Percentiles rank a stretch among this genome's conserved stretches.
Conservation (phyloP, 2,113 vertebrate species). For the Vulpes lagopus region DNA sequence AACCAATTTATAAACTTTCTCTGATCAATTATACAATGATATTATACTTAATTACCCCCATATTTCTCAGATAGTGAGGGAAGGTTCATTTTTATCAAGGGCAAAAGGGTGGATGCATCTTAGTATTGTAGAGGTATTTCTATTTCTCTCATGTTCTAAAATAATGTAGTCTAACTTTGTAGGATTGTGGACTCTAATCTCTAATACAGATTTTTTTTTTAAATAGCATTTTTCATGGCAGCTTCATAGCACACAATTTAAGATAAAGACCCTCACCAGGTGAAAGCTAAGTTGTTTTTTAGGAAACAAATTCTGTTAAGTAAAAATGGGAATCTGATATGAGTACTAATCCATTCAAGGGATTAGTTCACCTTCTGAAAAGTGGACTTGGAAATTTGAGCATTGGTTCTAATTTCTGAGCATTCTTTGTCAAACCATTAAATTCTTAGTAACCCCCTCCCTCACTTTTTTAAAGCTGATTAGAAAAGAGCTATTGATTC, state of each 20-base stretch:
- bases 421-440: background rate
- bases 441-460: background rate
- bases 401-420: background rate
- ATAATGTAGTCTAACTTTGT: background rate
- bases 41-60: background rate
- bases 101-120: background rate
- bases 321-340: background rate
- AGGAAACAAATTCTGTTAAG: background rate
- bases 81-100: background rate
- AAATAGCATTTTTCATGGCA: background rate
- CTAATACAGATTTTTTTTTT: background rate
- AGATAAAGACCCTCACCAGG: background rate
- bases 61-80: background rate
- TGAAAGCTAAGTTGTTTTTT: background rate
- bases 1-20: background rate
- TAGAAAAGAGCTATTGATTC: background rate
- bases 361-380: background rate
- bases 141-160: slow-evolving; percentile 21
- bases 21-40: background rate
- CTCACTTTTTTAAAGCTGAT: background rate
- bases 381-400: background rate
- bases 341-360: background rate
- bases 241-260: background rate
- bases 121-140: background rate
- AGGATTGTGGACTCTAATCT: background rate